Base-by-base conservation (phyloP, 2,113 vertebrate genomes). In the Ranitomeya variabilis region DNA sequence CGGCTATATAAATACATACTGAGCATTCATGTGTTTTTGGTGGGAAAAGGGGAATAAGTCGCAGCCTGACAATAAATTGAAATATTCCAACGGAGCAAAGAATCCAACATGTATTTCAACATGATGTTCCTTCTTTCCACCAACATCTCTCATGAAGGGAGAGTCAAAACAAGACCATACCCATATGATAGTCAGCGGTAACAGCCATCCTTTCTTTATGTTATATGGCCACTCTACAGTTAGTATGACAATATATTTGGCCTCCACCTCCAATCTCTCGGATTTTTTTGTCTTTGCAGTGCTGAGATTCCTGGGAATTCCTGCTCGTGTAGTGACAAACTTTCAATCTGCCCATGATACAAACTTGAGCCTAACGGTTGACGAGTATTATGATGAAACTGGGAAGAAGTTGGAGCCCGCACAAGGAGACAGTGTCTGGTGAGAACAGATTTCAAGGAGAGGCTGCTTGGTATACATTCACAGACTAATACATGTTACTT, bases 341-440 rank as follows among this genome's bases (percentile, higher is more conserved):
- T 93, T 92, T 90, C 92, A 93, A 62, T 93, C 93, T 88, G 92
- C 92, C 21, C 93, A 93, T 1, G 92, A 93, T 85, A 92, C 12
- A 10, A 92, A 93, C 21, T 82, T 88, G 16, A 93, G 90, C 69
- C 86, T 93, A 85, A 92, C 91, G 54, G 62, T 92, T 80, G 93
- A 93, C 45, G 91, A 93, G 64, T 93, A 92, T 73, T 21, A 93
- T 74, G 93, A 93, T 0, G 2, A n/a, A 31, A 92, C 91, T 0
- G 93, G 93, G 78, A 93, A 92, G 76, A 64, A 94, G 2, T 7
- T 96, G 89, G 59, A 88, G 1, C 86, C 93, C 4, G 91, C 16
- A 11, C 37, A 91, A 55, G 90, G 90, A 71, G 95, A 96, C 54
- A 96, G 95, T 0, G 12, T 96, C 7, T 96, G 96, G 96, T 96